Evolutionary conservation across 2,113 vertebrate species (phyloP).

Genomic region (Sprattus sprattus): DNA sequence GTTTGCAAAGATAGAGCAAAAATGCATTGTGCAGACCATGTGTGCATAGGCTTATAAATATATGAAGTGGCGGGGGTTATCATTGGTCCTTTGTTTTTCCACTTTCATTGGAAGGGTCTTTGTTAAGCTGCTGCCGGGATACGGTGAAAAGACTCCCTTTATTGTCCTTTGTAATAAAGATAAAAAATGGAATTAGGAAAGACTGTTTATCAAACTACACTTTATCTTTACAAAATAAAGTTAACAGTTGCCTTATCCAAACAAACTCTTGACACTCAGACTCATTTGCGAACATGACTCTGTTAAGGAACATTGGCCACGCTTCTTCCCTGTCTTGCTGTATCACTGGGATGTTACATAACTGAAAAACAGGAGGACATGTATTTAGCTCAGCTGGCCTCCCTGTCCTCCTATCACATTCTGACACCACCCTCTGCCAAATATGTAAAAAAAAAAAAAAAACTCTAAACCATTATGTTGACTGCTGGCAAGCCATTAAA

Average conservation of each 20-base stretch:
- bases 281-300: not conserved
- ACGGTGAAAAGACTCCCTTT: not conserved
- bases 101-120: not conserved
- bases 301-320: too few relatives aligned
- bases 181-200: not conserved
- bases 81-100: not conserved
- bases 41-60: not conserved
- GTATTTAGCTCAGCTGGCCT: too few relatives aligned
- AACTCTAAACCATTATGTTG: too few relatives aligned
- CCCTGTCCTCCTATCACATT: too few relatives aligned
- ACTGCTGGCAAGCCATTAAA: conserved; percentile 53
- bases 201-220: too few relatives aligned
- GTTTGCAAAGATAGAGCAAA: not conserved
- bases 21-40: not conserved
- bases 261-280: not conserved
- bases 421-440: too few relatives aligned
- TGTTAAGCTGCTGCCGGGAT: not conserved
- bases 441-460: too few relatives aligned
- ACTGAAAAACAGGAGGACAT: too few relatives aligned
- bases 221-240: too few relatives aligned
- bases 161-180: not conserved
- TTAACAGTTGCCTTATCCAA: not conserved
- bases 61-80: not conserved
- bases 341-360: not conserved
- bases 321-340: not conserved